Conservation (phyloP, 2,797 vertebrate genomes). For the Poecilia velifera region DNA sequence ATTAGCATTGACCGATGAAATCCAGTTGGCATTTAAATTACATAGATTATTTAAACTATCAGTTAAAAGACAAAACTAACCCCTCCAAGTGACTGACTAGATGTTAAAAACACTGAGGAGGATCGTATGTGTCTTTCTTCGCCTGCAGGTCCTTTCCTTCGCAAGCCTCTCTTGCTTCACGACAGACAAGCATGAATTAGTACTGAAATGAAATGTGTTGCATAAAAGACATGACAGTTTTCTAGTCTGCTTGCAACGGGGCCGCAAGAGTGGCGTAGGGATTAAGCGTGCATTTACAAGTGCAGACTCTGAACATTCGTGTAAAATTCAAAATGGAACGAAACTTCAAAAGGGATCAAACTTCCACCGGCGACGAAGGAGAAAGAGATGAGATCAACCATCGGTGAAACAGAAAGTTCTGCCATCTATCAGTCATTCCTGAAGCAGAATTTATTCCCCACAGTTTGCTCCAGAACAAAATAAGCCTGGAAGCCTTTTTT, state of each 20-base stretch:
- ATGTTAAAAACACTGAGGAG: background rate
- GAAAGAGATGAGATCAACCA: background rate
- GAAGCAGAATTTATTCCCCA: conserved; percentile 13
- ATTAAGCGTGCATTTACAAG: background rate
- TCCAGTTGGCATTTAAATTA: no score
- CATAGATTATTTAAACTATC: background rate
- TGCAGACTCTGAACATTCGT: background rate
- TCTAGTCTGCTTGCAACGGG: background rate
- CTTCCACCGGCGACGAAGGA: background rate
- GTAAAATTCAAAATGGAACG: background rate
- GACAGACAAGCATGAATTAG: background rate
- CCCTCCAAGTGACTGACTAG: background rate
- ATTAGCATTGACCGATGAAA: no score
- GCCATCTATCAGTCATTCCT: background rate
- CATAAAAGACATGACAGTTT: background rate
- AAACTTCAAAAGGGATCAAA: background rate
- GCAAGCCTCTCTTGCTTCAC: background rate
- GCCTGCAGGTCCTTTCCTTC: background rate
- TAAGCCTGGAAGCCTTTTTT: conserved; percentile 17
- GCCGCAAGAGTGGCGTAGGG: background rate
- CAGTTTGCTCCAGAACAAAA: conserved; percentile 19
- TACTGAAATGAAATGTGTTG: background rate
- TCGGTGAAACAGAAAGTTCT: conserved; percentile 5
- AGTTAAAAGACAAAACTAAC: background rate
- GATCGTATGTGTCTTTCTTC: background rate